Percentiles rank a stretch among this genome's conserved stretches.
These are phyloP conservation scores for Eriosoma lanigerum DNA, from an alignment of 1,140 invertebrate species.

Conservation along the genomic window DNA sequence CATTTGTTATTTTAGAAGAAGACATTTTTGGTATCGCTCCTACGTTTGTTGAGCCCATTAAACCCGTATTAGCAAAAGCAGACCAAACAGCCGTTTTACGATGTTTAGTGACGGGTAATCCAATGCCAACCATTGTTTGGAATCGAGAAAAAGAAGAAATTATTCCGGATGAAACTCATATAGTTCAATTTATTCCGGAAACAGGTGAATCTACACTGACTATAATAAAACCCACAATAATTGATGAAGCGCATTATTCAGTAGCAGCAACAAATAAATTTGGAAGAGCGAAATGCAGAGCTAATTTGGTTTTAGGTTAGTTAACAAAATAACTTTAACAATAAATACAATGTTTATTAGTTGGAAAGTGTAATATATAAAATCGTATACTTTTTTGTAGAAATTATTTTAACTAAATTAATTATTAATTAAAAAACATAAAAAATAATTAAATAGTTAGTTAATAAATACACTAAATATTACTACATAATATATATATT, in stretches of 20 bases:
- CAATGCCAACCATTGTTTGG: conserved; percentile 73
- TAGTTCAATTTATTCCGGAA: conserved; percentile 64
- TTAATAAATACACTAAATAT: conserved; percentile 54
- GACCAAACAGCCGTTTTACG: conserved; percentile 65
- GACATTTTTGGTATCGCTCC: conserved; percentile 68
- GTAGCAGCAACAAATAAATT: conserved; percentile 71
- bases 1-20: conserved; percentile 62
- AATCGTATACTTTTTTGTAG: too few relatives aligned
- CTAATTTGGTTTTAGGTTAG: too few relatives aligned
- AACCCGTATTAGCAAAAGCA: conserved; percentile 67
- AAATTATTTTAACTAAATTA: too few relatives aligned
- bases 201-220: conserved; percentile 68
- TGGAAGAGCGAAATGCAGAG: conserved; percentile 70
- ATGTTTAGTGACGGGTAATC: conserved; percentile 71
- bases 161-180: conserved; percentile 62
- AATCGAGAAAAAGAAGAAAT: conserved; percentile 68
- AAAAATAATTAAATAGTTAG: too few relatives aligned
- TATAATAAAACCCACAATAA: conserved; percentile 65
- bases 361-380: too few relatives aligned
- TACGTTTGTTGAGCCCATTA: conserved; percentile 66
- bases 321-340: too few relatives aligned
- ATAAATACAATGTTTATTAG: too few relatives aligned
- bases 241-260: conserved; percentile 68
- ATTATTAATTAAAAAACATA: too few relatives aligned
- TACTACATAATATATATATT: background rate